Evolutionary conservation across 1,140 invertebrate species (phyloP).

Genomic region (Scaptomyza hsui): DNA sequence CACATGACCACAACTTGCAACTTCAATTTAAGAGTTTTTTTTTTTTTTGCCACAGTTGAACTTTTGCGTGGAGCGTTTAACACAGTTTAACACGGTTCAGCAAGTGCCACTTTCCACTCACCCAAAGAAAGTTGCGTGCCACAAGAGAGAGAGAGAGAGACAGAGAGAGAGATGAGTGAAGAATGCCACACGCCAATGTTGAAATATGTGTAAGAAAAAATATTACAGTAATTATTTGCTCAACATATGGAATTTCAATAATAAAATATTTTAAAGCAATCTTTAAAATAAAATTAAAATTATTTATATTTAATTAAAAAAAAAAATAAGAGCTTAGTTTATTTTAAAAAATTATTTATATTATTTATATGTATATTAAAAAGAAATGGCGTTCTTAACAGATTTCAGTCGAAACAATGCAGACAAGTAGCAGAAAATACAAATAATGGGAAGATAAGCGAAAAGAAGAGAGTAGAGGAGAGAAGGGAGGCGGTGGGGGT

Average conservation of each 20-base stretch:
- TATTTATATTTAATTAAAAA: too few species aligned
- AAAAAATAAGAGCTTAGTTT: too few species aligned
- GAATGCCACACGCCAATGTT: background rate
- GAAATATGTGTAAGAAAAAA: too few species aligned
- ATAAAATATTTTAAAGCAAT: too few species aligned
- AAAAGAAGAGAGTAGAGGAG: slow-evolving; percentile 14
- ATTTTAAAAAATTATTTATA: too few species aligned
- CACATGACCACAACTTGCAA: slow-evolving; percentile 17
- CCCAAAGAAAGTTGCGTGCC: slow-evolving; percentile 33
- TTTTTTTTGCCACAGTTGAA: slow-evolving; percentile 10
- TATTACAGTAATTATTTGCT: too few species aligned
- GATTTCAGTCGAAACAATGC: slow-evolving; percentile 16
- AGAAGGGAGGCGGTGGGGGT: background rate
- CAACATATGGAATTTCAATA: too few species aligned
- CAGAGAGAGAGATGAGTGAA: background rate
- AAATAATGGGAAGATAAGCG: slow-evolving; percentile 7
- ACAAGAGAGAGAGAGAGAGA: slow-evolving; percentile 3
- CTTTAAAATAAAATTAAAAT: too few species aligned
- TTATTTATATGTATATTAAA: background rate
- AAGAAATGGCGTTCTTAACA: background rate
- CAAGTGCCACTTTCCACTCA: slow-evolving; percentile 45
- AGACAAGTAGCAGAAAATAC: slow-evolving; percentile 2
- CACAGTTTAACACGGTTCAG: slow-evolving; percentile 51
- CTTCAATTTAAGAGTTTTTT: background rate
- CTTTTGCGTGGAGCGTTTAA: slow-evolving; percentile 22